Evolutionary conservation across 2,888 invertebrate species (phyloP), one percentile per base, ranked within the genome.

Genomic region (Tinea pellionella): DNA sequence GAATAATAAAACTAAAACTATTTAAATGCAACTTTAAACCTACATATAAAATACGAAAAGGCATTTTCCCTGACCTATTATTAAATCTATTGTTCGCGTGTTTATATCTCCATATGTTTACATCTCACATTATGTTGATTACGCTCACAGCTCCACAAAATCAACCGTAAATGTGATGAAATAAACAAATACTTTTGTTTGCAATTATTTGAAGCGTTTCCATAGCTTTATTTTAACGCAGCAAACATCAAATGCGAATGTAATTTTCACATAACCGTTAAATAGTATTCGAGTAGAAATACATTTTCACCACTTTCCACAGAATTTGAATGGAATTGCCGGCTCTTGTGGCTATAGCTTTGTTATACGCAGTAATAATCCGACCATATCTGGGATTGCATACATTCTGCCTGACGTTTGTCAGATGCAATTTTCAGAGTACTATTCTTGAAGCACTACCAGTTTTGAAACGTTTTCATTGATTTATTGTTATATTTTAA

Each of bases 371-470:
- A 16, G 47, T 16, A 47, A 47, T 47, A 47, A 53, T 24, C 24
- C 24, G 24, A 53, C 53, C 24, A 53, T 53, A 53, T 12, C 53
- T 53, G 24, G 53, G 24, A 53, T 53, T 12, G 53, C 24, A 53
- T 53, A 18, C 53, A 24, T 53, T 53, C 53, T 24, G 53, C 24
- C 53, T 53, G 53, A 53, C 53, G 53, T 53, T 47, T 16, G 47
- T 15, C 15, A 15, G 47, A 47, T 47, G 47, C 15, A 15, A 15
- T 37, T 37, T 9, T 37, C 4, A 9, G n/a, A 37, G 9, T 9
- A 37, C 24, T 24, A 24, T 24, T 24, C 24, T 24, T n/a, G n/a
- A n/a, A n/a, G 24, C 24, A 3, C 2, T 24, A 6, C 6, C 6
- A 24, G 24, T 24, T 24, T 24, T 6, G 6, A 24, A 24, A 24